phyloP scores from a whole-genome alignment of 2,113 vertebrate genomes.

The Condylura cristata region DNA sequence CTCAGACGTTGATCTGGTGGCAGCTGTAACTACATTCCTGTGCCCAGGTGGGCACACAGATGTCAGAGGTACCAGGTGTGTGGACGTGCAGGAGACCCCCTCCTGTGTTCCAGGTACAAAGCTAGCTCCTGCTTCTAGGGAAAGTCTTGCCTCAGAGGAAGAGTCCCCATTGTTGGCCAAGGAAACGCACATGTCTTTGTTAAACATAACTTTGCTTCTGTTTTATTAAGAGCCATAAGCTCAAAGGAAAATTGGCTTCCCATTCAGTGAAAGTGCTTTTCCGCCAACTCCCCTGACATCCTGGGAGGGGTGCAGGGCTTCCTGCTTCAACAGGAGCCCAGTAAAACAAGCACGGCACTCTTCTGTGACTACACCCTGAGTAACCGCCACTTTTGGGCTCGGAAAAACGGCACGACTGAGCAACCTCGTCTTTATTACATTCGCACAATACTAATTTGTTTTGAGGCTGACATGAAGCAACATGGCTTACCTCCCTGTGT shows the following conservation, averaged over 20 bases:
- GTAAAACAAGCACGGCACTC: not conserved
- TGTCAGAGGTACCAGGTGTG: fast-evolving
- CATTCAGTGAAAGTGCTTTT: not conserved
- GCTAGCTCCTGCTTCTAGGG: too few relatives aligned
- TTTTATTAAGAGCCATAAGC: slow-evolving; percentile 41
- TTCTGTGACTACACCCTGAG: not conserved
- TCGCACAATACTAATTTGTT: slow-evolving; percentile 77
- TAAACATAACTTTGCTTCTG: slow-evolving; percentile 42
- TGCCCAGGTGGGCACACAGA: not conserved
- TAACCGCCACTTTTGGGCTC: not conserved
- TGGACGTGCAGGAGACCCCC: fast-evolving
- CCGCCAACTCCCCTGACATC: not conserved
- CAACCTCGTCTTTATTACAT: slow-evolving; percentile 69
- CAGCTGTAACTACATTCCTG: fast-evolving
- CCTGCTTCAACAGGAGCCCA: not conserved
- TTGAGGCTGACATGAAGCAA: slow-evolving; percentile 75
- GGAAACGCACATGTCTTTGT: not conserved
- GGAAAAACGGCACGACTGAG: slow-evolving; percentile 59
- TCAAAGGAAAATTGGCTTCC: slow-evolving; percentile 39
- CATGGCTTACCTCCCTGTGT: slow-evolving; percentile 41
- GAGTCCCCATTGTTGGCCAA: not conserved
- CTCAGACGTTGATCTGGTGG: not conserved
- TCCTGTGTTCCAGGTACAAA: not conserved
- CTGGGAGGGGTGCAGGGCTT: not conserved
- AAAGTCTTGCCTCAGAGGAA: not conserved